These are phyloP conservation scores for Hypanus sabinus DNA, from an alignment of 2,113 vertebrate genomes.

Conservation along the genomic window DNA sequence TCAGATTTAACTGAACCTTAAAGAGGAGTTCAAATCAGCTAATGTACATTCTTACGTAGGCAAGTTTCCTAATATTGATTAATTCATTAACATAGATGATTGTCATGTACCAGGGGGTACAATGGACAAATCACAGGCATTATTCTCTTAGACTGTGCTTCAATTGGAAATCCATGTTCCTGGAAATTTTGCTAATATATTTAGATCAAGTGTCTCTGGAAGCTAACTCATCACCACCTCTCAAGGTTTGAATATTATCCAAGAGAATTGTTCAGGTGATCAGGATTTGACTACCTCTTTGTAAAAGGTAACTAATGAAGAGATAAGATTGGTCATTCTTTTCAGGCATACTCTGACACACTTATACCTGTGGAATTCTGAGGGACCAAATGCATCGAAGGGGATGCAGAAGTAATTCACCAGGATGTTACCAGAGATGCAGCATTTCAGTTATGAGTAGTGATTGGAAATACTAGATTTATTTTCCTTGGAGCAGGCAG, in stretches of 20 bases:
- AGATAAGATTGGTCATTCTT: neutral
- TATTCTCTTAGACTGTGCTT: neutral
- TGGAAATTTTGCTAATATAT: neutral
- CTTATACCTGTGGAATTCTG: neutral
- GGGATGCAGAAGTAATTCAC: too few relatives aligned
- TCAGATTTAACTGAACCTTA: neutral
- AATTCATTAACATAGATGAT: neutral
- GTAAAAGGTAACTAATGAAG: neutral
- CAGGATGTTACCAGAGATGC: too few relatives aligned
- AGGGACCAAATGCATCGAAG: too few relatives aligned
- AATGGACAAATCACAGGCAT: neutral
- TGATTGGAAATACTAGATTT: too few relatives aligned
- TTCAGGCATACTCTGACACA: neutral
- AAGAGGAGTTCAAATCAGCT: neutral
- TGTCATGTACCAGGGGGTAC: neutral
- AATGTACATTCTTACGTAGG: neutral
- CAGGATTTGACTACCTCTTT: neutral
- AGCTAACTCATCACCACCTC: too few relatives aligned
- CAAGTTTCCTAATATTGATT: neutral
- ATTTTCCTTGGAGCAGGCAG: too few relatives aligned
- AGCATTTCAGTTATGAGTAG: too few relatives aligned
- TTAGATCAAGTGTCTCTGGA: too few relatives aligned
- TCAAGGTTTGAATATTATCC: neutral
- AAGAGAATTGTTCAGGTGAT: neutral
- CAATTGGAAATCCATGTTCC: neutral